phyloP scores from a whole-genome alignment of 23 tunicate species.

The Phallusia fumigata region DNA sequence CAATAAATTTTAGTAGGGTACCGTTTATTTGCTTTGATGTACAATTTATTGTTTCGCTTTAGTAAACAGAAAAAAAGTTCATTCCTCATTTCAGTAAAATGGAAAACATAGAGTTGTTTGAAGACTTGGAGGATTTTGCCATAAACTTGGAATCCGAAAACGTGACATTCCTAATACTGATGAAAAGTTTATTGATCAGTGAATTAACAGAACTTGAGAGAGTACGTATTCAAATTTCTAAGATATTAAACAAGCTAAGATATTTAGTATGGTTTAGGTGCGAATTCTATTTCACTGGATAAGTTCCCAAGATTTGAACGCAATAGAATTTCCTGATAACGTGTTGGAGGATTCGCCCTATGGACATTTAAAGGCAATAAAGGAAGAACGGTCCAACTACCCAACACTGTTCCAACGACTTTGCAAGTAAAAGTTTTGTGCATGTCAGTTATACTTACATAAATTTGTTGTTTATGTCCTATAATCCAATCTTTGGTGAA shows the following conservation, averaged over 20 bases:
- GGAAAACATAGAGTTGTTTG: background rate
- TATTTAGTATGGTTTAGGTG: slow-evolving; percentile 7
- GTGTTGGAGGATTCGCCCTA: slow-evolving; percentile 34
- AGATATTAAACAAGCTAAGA: background rate
- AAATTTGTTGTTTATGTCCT: background rate
- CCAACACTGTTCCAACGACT: slow-evolving; percentile 31
- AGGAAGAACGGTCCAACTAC: slow-evolving; percentile 14
- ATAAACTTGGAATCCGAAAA: background rate
- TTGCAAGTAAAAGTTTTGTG: slow-evolving; percentile 23
- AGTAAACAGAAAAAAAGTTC: too few relatives aligned
- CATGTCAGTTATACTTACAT: background rate
- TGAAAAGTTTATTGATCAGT: background rate
- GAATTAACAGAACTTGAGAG: background rate
- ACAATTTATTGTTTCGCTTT: too few relatives aligned
- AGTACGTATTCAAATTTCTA: background rate
- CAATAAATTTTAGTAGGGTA: background rate
- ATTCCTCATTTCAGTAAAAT: background rate
- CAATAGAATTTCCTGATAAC: slow-evolving; percentile 20
- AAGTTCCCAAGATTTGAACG: slow-evolving; percentile 33
- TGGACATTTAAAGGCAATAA: slow-evolving; percentile 32
- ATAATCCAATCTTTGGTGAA: background rate
- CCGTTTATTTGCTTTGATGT: background rate
- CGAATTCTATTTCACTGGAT: slow-evolving; percentile 48
- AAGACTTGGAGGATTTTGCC: background rate
- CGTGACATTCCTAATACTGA: background rate